Percentiles rank a stretch among this genome's conserved stretches.
Conservation (phyloP, 2,113 vertebrate genomes). For the Neodontobutis hainanensis region DNA sequence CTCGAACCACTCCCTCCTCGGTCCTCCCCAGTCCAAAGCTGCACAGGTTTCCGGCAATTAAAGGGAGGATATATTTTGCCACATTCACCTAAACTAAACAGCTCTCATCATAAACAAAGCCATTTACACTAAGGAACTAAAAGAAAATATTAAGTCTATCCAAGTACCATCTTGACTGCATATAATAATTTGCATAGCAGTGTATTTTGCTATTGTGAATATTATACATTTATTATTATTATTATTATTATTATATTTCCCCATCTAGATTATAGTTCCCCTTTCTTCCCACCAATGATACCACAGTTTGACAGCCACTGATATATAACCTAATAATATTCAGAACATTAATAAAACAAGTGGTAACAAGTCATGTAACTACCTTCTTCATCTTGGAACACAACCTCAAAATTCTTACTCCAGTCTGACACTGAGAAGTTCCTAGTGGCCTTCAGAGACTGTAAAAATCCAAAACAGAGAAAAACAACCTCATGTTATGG, state of each 20-base stretch:
- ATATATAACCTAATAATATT: not conserved
- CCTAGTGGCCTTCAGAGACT: constrained; percentile 94
- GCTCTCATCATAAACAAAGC: too few relatives aligned
- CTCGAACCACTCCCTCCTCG: constrained; percentile 98
- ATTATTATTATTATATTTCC: too few relatives aligned
- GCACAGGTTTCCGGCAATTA: not conserved
- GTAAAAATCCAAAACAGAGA: not conserved
- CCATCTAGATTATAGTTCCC: too few relatives aligned
- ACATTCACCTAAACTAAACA: not conserved
- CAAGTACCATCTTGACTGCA: too few relatives aligned
- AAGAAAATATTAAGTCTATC: too few relatives aligned
- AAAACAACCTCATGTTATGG: not conserved
- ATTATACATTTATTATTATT: too few relatives aligned
- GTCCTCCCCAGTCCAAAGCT: constrained; percentile 98
- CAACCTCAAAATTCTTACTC: constrained; percentile 98
- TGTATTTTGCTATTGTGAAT: too few relatives aligned
- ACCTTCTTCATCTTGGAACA: constrained; percentile 99
- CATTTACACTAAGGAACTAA: too few relatives aligned
- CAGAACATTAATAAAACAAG: not conserved
- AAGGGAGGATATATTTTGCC: not conserved
- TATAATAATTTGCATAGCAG: too few relatives aligned
- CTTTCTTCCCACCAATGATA: too few relatives aligned
- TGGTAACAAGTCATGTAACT: constrained; percentile 39
- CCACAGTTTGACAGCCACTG: not conserved
- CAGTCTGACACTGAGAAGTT: constrained; percentile 99